Conservation (phyloP, 2,888 invertebrate species). For the Idaea biselata region DNA sequence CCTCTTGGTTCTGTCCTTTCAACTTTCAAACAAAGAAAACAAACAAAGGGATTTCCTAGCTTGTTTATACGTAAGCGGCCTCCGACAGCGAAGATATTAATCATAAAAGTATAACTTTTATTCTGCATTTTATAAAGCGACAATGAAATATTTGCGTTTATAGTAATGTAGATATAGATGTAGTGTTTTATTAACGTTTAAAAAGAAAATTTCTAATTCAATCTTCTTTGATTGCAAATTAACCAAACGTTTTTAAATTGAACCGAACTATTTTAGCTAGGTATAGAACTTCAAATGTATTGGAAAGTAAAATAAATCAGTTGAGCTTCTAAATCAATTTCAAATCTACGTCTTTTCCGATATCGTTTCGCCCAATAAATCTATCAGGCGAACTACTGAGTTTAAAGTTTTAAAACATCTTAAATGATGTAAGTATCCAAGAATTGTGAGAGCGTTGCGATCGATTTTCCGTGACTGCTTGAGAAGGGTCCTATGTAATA, state of each 20-base stretch:
- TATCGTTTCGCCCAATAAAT: not conserved
- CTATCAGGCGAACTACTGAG: conserved; percentile 2
- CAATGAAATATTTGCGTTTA: conserved; percentile 4
- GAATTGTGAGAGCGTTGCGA: conserved; percentile 10
- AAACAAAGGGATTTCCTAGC: conserved; percentile 28
- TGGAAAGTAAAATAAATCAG: not conserved
- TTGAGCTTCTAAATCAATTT: not conserved
- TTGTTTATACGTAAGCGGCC: conserved; percentile 16
- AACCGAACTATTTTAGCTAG: not conserved
- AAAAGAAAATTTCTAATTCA: not conserved
- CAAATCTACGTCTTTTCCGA: not conserved
- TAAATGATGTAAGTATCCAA: conserved; percentile 4
- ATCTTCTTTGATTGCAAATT: not conserved
- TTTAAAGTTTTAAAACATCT: conserved; percentile 5
- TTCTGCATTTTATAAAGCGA: conserved; percentile 10
- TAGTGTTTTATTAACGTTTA: conserved; percentile 3
- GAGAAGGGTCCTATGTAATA: conserved; percentile 19
- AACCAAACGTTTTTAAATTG: not conserved
- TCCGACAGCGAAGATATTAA: conserved; percentile 25
- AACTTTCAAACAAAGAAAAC: conserved; percentile 27
- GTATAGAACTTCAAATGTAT: not conserved
- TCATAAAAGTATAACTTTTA: conserved; percentile 22
- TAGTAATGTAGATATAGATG: not conserved
- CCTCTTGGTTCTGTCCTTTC: conserved; percentile 20
- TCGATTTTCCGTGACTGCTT: conserved; percentile 15